Percentiles rank a stretch among this genome's conserved stretches.
These are phyloP conservation scores for Malurus cyaneus DNA, from an alignment of 2,113 vertebrate species.

Conservation along the genomic window DNA sequence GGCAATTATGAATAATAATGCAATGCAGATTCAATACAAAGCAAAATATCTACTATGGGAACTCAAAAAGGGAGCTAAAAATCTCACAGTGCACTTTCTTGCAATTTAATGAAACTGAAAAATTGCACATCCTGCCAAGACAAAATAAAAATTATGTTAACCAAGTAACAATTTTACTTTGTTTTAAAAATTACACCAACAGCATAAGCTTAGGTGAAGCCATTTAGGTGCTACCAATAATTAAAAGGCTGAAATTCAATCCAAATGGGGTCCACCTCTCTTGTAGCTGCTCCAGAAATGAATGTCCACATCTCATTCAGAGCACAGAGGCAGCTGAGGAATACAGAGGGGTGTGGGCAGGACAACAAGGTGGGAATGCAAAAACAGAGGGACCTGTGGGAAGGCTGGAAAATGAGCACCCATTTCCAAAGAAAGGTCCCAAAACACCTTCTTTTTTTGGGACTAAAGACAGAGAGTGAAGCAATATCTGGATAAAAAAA, in stretches of 20 bases:
- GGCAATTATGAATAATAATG: neutral
- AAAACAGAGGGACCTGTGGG: neutral
- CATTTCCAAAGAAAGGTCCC: neutral
- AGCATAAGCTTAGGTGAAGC: neutral
- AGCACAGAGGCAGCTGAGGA: neutral
- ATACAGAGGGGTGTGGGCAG: neutral
- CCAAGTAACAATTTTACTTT: neutral
- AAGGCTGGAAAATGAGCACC: neutral
- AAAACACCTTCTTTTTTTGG: neutral
- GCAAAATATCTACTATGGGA: neutral
- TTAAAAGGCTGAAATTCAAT: neutral
- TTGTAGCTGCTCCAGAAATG: neutral
- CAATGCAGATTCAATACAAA: neutral
- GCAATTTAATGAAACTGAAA: neutral
- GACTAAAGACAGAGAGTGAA: neutral
- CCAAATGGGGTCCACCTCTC: neutral
- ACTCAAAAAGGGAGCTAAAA: neutral
- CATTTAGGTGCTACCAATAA: neutral
- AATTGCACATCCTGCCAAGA: neutral
- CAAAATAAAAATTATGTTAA: neutral
- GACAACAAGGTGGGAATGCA: neutral
- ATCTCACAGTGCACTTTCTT: neutral
- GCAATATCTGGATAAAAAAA: neutral
- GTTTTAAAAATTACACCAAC: neutral
- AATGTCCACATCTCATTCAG: neutral